Conservation (phyloP, 2,888 invertebrate species). For the Monoplex corrugatus region DNA sequence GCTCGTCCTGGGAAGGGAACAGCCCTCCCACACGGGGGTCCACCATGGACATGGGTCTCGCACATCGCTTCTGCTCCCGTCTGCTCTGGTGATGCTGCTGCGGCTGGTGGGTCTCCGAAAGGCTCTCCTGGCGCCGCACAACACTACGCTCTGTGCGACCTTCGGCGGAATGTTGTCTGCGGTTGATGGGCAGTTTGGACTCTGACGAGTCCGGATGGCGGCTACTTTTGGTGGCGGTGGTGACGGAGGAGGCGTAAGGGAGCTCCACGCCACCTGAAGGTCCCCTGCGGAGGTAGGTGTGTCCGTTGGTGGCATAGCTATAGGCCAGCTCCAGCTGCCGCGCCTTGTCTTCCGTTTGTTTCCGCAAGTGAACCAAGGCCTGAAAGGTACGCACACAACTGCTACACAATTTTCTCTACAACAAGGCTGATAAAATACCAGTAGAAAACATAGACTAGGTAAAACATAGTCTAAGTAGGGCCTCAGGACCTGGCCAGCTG, state of each 20-base stretch:
- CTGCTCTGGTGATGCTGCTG: conserved; percentile 6
- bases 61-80: not conserved
- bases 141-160: not conserved
- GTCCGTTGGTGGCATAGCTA: conserved; percentile 42
- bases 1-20: conserved; percentile 39
- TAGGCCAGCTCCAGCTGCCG: conserved; percentile 48
- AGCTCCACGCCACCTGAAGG: conserved; percentile 40
- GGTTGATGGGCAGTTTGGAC: not conserved
- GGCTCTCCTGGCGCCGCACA: not conserved
- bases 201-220: not conserved
- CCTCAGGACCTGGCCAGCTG: too few species aligned
- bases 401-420: too few species aligned
- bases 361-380: conserved; percentile 36
- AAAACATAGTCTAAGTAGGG: too few species aligned
- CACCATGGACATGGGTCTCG: conserved; percentile 46
- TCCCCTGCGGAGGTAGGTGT: conserved; percentile 28
- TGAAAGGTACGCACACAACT: not conserved
- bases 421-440: too few species aligned
- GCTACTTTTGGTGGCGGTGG: not conserved
- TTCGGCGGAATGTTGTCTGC: conserved; percentile 35
- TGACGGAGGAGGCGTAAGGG: conserved; percentile 14
- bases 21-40: conserved; percentile 17
- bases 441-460: too few species aligned
- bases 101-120: not conserved
- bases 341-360: conserved; percentile 48